These are phyloP conservation scores for Eulemur mongoz DNA, from an alignment of 2,797 vertebrate species.

Conservation along the genomic window DNA sequence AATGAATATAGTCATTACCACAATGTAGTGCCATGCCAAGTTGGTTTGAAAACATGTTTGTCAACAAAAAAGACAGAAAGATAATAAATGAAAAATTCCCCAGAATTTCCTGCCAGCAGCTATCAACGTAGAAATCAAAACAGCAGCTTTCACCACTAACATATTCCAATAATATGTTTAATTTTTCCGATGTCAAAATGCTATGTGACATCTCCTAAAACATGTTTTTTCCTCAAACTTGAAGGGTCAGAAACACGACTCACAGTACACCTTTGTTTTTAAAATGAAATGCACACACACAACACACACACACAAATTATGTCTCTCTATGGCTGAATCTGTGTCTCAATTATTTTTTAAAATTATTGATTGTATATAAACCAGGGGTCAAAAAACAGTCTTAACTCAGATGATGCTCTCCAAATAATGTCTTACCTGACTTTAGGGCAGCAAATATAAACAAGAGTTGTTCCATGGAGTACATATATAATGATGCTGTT, in stretches of 20 bases:
- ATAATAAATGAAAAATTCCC: neutral
- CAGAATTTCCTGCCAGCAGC: neutral
- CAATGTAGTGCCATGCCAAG: neutral
- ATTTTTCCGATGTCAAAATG: slow-evolving; percentile 2
- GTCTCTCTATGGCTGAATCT: neutral
- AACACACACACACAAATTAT: neutral
- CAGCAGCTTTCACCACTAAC: neutral
- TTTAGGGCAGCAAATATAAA: neutral
- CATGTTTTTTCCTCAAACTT: neutral
- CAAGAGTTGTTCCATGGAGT: neutral
- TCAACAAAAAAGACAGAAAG: slow-evolving; percentile 36
- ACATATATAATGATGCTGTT: neutral
- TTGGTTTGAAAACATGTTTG: slow-evolving; percentile 46
- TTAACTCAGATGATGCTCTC: neutral
- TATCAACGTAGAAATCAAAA: slow-evolving; percentile 28
- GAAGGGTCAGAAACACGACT: neutral
- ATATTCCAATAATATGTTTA: neutral
- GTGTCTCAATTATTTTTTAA: neutral
- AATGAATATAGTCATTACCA: neutral
- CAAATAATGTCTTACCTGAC: neutral
- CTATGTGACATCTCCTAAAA: neutral
- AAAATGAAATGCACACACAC: neutral
- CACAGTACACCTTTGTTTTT: neutral
- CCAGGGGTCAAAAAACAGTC: neutral
- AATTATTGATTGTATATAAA: neutral